A percentile compares a stretch with the other conserved stretches of the same genome.
Conservation (phyloP, 2,797 vertebrate genomes). For the Myotis pilosus region DNA sequence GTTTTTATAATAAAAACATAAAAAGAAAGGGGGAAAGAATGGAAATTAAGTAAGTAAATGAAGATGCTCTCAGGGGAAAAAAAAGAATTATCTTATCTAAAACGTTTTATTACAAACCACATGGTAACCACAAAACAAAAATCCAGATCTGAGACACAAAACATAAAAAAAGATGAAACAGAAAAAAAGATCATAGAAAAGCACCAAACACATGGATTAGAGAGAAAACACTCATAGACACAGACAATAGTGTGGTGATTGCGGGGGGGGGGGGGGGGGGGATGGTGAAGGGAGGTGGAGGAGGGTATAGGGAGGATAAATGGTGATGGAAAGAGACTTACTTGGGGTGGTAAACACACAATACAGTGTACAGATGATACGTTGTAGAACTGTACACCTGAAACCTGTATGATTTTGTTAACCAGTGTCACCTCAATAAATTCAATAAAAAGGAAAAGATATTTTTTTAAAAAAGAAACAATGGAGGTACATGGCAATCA, state of each 20-base stretch:
- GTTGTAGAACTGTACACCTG: not conserved
- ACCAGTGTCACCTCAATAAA: not conserved
- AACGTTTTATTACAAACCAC: not conserved
- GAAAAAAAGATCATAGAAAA: not conserved
- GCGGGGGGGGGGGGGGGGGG: too few species aligned
- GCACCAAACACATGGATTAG: not conserved
- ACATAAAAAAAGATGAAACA: not conserved
- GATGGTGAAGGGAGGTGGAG: not conserved
- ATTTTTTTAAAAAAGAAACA: not conserved
- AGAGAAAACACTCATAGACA: not conserved
- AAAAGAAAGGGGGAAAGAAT: not conserved
- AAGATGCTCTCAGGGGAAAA: not conserved
- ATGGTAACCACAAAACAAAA: not conserved
- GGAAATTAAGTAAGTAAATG: not conserved
- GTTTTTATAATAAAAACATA: not conserved
- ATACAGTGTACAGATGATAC: not conserved
- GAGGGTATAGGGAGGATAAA: not conserved
- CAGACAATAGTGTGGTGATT: not conserved
- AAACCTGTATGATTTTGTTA: not conserved
- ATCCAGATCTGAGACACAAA: not conserved
- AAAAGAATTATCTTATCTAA: not conserved
- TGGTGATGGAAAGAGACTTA: not conserved
- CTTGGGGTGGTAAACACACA: not conserved
- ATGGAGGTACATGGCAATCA: not conserved
- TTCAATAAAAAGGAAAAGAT: not conserved